A percentile compares a stretch with the other conserved stretches of the same genome.
phyloP scores from a whole-genome alignment of 1,140 invertebrate species.

The Habropoda laboriosa region DNA sequence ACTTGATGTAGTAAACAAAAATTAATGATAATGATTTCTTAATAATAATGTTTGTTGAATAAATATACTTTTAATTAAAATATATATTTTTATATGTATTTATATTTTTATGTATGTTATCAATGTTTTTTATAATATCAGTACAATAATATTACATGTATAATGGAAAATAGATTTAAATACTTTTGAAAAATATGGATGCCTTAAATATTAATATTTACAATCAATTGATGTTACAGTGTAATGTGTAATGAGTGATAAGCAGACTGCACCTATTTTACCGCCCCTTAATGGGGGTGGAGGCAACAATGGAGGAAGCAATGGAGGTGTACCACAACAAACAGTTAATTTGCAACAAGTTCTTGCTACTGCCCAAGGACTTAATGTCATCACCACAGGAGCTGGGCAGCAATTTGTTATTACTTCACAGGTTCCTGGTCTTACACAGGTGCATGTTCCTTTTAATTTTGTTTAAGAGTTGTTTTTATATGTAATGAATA shows the following conservation, averaged over 20 bases:
- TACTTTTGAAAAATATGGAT: neutral
- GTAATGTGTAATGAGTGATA: conserved; percentile 82
- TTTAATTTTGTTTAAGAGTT: too few species aligned
- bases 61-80: neutral
- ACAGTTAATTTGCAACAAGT: conserved; percentile 81
- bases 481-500: neutral
- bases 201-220: conserved; percentile 6
- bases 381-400: conserved; percentile 79
- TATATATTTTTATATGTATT: neutral
- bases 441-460: conserved; percentile 74
- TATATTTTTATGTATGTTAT: neutral
- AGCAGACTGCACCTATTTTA: conserved; percentile 79
- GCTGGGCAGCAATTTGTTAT: conserved; percentile 81
- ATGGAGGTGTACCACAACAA: conserved; percentile 75
- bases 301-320: conserved; percentile 77
- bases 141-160: too few species aligned
- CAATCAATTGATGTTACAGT: conserved; percentile 69
- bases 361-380: conserved; percentile 78
- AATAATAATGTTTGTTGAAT: neutral
- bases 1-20: too few species aligned
- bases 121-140: neutral
- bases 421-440: conserved; percentile 80
- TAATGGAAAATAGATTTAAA: too few species aligned
- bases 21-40: neutral
- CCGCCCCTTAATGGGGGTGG: conserved; percentile 80